Percentiles rank a stretch among this genome's conserved stretches.
These are phyloP conservation scores for Polymixis flavicincta DNA, from an alignment of 2,888 invertebrate species.

Conservation along the genomic window DNA sequence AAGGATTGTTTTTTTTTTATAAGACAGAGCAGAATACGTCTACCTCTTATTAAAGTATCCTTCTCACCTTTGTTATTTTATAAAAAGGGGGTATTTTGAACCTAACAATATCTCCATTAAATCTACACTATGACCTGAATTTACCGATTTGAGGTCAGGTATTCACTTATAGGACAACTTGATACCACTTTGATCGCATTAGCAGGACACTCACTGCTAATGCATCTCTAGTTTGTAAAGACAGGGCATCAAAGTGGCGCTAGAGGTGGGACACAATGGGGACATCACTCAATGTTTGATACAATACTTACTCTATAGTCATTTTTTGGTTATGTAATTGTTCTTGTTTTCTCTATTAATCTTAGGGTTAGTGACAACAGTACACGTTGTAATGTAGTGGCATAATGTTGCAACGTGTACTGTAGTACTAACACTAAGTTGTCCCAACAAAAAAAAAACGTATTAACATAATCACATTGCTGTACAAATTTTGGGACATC, in stretches of 20 bases:
- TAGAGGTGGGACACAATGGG: slow-evolving; percentile 16
- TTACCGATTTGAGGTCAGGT: slow-evolving; percentile 41
- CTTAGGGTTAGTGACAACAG: neutral
- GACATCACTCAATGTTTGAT: neutral
- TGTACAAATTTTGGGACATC: too few relatives aligned
- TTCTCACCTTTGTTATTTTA: neutral
- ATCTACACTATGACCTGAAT: slow-evolving; percentile 14
- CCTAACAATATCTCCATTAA: neutral
- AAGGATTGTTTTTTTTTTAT: neutral
- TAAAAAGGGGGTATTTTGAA: neutral
- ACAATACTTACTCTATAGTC: neutral
- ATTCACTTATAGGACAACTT: slow-evolving; percentile 63
- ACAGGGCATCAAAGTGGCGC: slow-evolving; percentile 35
- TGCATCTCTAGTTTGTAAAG: slow-evolving; percentile 69
- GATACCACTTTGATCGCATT: slow-evolving; percentile 67
- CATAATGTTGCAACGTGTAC: too few relatives aligned
- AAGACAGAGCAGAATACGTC: neutral
- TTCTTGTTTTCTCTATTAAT: neutral
- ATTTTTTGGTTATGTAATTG: neutral
- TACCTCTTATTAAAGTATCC: neutral
- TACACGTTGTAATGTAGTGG: too few relatives aligned
- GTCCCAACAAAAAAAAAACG: too few relatives aligned
- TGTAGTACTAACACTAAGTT: too few relatives aligned
- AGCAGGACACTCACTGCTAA: slow-evolving; percentile 72
- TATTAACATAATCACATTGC: too few relatives aligned